Evolutionary conservation across 1,140 invertebrate genomes (phyloP).

Genomic region (Ostrea denselamellosa): DNA sequence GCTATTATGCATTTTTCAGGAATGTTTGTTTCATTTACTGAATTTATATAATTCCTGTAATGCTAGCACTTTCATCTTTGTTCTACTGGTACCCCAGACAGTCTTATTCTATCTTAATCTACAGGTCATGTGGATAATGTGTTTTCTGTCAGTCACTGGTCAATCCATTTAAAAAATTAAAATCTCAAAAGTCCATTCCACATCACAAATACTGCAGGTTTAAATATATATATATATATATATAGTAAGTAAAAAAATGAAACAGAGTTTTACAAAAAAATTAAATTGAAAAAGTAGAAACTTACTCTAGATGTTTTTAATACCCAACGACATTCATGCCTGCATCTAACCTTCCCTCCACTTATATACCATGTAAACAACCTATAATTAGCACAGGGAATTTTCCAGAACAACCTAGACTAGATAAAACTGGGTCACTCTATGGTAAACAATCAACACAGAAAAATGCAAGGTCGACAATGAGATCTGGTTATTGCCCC

Average conservation of each 20-base stretch:
- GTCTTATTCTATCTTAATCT: too few relatives aligned
- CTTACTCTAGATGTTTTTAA: not conserved
- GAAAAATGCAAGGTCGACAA: slow-evolving; percentile 12
- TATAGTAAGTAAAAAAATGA: not conserved
- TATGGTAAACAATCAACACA: not conserved
- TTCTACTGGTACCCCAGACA: too few relatives aligned
- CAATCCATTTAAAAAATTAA: too few relatives aligned
- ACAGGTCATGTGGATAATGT: too few relatives aligned
- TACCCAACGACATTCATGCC: not conserved
- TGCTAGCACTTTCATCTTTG: too few relatives aligned
- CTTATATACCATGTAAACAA: not conserved
- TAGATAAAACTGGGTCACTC: not conserved
- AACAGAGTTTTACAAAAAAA: not conserved
- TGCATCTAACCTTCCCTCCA: not conserved
- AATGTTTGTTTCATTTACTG: too few relatives aligned
- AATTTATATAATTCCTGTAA: too few relatives aligned
- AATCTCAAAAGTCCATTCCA: not conserved
- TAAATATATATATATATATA: too few relatives aligned
- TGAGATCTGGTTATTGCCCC: not conserved
- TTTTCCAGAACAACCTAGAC: slow-evolving; percentile 10
- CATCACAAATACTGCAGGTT: not conserved
- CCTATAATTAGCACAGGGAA: slow-evolving; percentile 13
- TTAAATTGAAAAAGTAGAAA: not conserved
- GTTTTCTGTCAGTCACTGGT: too few relatives aligned
- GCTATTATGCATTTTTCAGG: too few relatives aligned